phyloP scores from a whole-genome alignment of 23 tunicate genomes.

The Trididemnum clinides region DNA sequence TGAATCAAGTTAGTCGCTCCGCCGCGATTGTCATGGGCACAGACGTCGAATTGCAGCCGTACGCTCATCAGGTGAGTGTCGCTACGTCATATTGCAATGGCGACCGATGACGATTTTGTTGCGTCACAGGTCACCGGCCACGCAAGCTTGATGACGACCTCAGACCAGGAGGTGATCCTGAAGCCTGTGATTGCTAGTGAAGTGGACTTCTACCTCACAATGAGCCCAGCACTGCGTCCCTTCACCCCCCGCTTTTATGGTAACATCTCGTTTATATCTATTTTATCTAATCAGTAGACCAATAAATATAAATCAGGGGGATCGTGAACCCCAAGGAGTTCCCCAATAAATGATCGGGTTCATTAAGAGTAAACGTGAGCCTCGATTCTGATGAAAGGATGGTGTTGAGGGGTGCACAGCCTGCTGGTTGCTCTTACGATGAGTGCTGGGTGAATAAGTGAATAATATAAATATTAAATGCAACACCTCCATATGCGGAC shows the following conservation, averaged over 20 bases:
- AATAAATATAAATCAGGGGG: too few relatives aligned
- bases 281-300: background rate
- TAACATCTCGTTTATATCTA: background rate
- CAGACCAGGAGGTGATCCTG: constrained; percentile 1
- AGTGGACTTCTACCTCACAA: constrained; percentile 40
- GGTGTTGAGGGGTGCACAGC: too few relatives aligned
- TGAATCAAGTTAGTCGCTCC: too few relatives aligned
- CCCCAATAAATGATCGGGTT: too few relatives aligned
- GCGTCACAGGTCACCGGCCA: constrained; percentile 49
- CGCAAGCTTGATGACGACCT: constrained; percentile 55
- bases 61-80: constrained; percentile 21
- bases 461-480: too few relatives aligned
- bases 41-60: background rate
- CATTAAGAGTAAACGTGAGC: too few relatives aligned
- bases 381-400: too few relatives aligned
- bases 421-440: too few relatives aligned
- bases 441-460: too few relatives aligned
- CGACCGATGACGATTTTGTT: background rate
- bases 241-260: constrained; percentile 38
- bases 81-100: background rate
- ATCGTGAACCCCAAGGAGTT: too few relatives aligned
- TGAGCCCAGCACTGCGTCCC: constrained; percentile 6
- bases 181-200: constrained; percentile 33
- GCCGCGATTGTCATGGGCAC: too few relatives aligned
- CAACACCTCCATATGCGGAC: too few relatives aligned